Percentiles rank a stretch among this genome's conserved stretches.
Conservation (phyloP, 2,113 vertebrate genomes). For the Cettia cetti region DNA sequence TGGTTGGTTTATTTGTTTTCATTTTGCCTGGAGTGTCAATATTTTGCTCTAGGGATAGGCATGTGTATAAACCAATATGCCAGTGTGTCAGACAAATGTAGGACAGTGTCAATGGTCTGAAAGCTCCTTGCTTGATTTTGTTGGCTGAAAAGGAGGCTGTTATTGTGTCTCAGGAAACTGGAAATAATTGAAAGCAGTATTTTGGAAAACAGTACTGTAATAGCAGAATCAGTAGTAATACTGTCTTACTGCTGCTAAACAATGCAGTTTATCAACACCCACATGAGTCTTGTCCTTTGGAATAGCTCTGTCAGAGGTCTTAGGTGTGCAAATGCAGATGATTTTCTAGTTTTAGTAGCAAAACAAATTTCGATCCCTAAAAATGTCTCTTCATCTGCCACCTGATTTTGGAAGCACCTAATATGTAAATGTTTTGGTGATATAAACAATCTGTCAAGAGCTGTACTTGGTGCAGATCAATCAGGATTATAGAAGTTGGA, state of each 20-base stretch:
- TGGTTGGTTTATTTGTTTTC: background rate
- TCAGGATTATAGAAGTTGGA: background rate
- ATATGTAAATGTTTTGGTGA: background rate
- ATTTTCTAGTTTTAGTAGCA: background rate
- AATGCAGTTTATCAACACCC: background rate
- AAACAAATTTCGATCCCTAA: background rate
- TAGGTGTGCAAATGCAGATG: background rate
- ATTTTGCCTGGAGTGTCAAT: background rate
- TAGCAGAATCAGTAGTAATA: background rate
- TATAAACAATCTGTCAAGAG: background rate
- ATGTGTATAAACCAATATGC: background rate
- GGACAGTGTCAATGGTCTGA: background rate
- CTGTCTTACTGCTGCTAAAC: background rate
- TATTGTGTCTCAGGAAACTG: background rate
- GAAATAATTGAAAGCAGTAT: background rate
- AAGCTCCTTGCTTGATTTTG: background rate
- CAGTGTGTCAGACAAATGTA: accelerated
- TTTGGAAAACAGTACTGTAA: background rate
- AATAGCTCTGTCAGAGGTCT: background rate
- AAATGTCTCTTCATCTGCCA: background rate
- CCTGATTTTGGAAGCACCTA: background rate
- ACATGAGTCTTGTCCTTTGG: background rate
- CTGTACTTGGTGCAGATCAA: background rate
- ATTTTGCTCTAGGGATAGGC: background rate
- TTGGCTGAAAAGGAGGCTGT: background rate